phyloP scores from a whole-genome alignment of 2,888 invertebrate species.

The Pristionchus exspectatus region DNA sequence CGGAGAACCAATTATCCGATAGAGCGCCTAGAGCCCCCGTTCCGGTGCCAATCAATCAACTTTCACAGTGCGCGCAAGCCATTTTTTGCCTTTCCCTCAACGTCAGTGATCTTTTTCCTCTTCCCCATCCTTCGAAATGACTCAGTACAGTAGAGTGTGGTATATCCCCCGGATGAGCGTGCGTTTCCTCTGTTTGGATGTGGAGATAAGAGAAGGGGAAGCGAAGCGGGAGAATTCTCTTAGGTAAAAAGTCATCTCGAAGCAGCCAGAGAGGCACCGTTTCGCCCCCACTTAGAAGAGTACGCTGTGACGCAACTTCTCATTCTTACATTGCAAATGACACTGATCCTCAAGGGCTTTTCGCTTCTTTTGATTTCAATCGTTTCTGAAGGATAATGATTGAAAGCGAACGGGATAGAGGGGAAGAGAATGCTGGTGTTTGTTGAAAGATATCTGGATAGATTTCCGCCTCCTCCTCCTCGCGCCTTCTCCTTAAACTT shows the following conservation, averaged over 20 bases:
- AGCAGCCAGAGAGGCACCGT: conserved; percentile 18
- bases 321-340: background rate
- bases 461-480: conserved; percentile 38
- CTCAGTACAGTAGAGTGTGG: conserved; percentile 44
- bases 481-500: conserved; percentile 39
- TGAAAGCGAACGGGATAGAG: background rate
- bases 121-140: background rate
- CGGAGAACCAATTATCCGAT: conserved; percentile 11
- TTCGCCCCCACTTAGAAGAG: conserved; percentile 14
- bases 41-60: conserved; percentile 27
- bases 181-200: conserved; percentile 46
- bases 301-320: background rate
- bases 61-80: background rate
- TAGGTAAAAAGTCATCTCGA: conserved; percentile 27
- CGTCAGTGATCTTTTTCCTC: conserved; percentile 34
- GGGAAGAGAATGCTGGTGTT: background rate
- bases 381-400: background rate
- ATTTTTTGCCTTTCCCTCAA: background rate
- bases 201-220: background rate
- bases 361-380: background rate
- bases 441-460: conserved; percentile 51
- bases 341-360: background rate
- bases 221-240: background rate
- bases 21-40: background rate
- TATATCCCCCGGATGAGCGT: conserved; percentile 22